Percentiles rank a stretch among this genome's conserved stretches.
Conservation (phyloP, 2,888 invertebrate species). For the Panopea generosa region DNA sequence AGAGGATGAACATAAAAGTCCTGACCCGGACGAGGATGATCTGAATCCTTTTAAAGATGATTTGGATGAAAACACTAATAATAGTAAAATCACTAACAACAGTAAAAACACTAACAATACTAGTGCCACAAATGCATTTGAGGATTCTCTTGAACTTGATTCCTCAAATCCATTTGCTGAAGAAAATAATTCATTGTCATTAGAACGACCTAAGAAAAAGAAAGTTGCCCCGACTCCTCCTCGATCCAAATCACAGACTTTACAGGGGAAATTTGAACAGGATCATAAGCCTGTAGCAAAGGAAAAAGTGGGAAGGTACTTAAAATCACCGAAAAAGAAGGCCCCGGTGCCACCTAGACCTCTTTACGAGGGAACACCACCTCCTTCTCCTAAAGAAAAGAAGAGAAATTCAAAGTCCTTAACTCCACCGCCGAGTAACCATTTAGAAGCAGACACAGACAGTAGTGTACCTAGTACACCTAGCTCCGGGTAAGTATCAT, state of each 20-base stretch:
- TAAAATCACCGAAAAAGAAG: slow-evolving; percentile 60
- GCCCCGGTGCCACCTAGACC: slow-evolving; percentile 65
- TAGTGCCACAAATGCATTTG: slow-evolving; percentile 51
- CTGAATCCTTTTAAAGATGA: slow-evolving; percentile 63
- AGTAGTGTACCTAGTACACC: slow-evolving; percentile 44
- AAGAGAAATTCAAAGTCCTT: slow-evolving; percentile 69
- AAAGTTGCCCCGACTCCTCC: slow-evolving; percentile 47
- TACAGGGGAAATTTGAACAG: slow-evolving; percentile 22
- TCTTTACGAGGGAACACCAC: slow-evolving; percentile 79
- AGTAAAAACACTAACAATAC: no score
- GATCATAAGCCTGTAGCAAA: background rate
- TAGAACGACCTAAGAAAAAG: slow-evolving; percentile 53
- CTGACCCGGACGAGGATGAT: slow-evolving; percentile 50
- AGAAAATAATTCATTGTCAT: slow-evolving; percentile 11
- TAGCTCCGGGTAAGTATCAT: slow-evolving; percentile 47
- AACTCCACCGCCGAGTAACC: slow-evolving; percentile 69
- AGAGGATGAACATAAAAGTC: slow-evolving; percentile 58
- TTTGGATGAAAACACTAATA: slow-evolving; percentile 20
- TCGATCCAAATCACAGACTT: slow-evolving; percentile 45
- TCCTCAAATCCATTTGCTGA: slow-evolving; percentile 53
- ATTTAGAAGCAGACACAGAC: slow-evolving; percentile 32
- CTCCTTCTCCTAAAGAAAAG: slow-evolving; percentile 75
- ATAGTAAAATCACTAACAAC: slow-evolving; percentile 14
- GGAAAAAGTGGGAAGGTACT: slow-evolving; percentile 24
- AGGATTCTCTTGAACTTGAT: slow-evolving; percentile 29